Conservation (phyloP, 2,113 vertebrate genomes). For the Hippocampus zosterae region DNA sequence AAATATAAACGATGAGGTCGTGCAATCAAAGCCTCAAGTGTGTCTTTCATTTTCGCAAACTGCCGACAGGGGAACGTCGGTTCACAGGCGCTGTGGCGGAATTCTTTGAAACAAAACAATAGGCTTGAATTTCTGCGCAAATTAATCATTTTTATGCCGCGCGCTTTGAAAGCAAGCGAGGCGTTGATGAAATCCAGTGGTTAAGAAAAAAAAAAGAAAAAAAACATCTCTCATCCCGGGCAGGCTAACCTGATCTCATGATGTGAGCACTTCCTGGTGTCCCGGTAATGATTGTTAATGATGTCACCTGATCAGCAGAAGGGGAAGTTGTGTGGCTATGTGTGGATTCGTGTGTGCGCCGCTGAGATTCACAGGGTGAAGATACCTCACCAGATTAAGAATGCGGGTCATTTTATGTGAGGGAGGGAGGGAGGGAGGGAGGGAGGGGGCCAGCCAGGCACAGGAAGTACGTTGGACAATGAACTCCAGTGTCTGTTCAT, state of each 20-base stretch:
- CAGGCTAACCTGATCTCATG: slow-evolving; percentile 69
- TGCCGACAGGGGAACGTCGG: slow-evolving; percentile 6
- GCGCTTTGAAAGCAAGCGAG: not conserved
- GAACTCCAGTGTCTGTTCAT: slow-evolving; percentile 65
- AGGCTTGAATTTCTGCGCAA: slow-evolving; percentile 18
- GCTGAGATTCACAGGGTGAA: slow-evolving; percentile 39
- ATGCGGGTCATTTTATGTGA: slow-evolving; percentile 54
- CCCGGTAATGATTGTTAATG: slow-evolving; percentile 77
- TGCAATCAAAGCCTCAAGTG: slow-evolving; percentile 21
- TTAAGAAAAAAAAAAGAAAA: slow-evolving; percentile 50
- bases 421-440: slow-evolving; percentile 22
- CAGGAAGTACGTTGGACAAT: slow-evolving; percentile 67
- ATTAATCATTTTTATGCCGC: slow-evolving; percentile 13
- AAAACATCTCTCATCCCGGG: slow-evolving; percentile 63
- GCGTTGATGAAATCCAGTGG: slow-evolving; percentile 48
- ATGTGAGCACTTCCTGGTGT: slow-evolving; percentile 72
- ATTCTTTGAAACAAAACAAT: slow-evolving; percentile 12
- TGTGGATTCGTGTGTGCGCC: slow-evolving; percentile 25
- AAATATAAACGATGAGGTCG: slow-evolving; percentile 27
- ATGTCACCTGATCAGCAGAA: slow-evolving; percentile 74
- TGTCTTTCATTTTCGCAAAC: slow-evolving; percentile 31
- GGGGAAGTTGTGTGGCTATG: slow-evolving; percentile 56
- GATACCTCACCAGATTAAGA: slow-evolving; percentile 57
- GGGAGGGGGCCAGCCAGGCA: not conserved
- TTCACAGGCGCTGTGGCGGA: slow-evolving; percentile 11